Percentiles rank a stretch among this genome's conserved stretches.
These are phyloP conservation scores for Parazoanthus swiftii DNA, from an alignment of 92 coral and sea anemone genomes.

Conservation along the genomic window DNA sequence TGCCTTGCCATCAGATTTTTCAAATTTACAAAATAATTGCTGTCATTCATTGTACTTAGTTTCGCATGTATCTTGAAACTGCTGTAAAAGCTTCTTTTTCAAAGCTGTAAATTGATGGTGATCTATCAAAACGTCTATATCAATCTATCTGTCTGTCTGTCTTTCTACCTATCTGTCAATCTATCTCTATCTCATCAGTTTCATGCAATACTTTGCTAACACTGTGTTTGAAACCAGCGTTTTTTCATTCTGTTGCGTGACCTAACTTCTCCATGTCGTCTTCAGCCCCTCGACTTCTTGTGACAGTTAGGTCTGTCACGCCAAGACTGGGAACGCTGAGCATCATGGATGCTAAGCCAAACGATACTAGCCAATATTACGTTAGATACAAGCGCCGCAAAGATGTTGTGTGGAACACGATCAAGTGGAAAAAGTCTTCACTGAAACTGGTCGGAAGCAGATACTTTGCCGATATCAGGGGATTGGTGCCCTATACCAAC, in stretches of 20 bases:
- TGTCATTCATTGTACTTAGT: too few species aligned
- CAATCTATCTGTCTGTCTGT: too few species aligned
- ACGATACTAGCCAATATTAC: conserved; percentile 6
- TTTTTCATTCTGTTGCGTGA: neutral
- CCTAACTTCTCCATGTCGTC: neutral
- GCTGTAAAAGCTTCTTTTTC: too few species aligned
- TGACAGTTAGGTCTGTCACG: conserved; percentile 14
- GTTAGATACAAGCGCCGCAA: conserved; percentile 35
- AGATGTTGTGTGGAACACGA: conserved; percentile 6
- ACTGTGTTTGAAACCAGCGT: neutral
- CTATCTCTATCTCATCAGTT: too few species aligned
- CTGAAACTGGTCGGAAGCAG: neutral
- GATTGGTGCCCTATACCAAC: conserved; percentile 18
- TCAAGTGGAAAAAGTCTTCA: conserved; percentile 20
- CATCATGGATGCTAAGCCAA: conserved; percentile 8
- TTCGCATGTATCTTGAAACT: too few species aligned
- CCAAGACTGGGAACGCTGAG: conserved; percentile 18
- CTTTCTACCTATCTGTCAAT: too few species aligned
- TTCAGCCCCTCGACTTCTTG: conserved; percentile 42
- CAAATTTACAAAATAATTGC: too few species aligned
- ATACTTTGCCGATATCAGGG: neutral
- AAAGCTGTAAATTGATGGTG: too few species aligned
- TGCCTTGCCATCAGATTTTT: too few species aligned
- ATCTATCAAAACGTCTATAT: too few species aligned
- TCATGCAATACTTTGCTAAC: too few species aligned